A percentile compares a stretch with the other conserved stretches of the same genome.
Conservation (phyloP, 2,797 vertebrate genomes). For the Pyrrhura leucotis region DNA sequence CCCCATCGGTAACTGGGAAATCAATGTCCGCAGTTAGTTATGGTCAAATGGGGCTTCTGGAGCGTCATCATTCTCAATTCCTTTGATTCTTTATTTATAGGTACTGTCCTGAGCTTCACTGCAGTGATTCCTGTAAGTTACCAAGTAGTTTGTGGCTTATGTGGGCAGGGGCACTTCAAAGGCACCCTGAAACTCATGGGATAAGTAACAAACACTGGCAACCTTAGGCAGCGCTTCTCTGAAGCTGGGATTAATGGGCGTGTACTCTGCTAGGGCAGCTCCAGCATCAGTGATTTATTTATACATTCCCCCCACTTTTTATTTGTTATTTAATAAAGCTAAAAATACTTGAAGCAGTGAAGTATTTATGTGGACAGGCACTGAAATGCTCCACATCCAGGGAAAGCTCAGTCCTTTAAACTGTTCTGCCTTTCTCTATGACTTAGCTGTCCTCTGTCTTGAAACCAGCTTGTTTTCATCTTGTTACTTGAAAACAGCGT, state of each 20-base stretch:
- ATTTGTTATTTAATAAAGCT: background rate
- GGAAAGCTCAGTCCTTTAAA: background rate
- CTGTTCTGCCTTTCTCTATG: background rate
- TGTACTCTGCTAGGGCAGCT: background rate
- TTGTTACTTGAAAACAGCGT: background rate
- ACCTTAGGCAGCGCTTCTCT: background rate
- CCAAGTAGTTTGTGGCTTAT: background rate
- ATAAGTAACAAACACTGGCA: background rate
- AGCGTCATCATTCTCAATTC: background rate
- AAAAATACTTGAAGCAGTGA: background rate
- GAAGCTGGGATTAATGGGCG: background rate
- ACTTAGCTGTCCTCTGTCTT: background rate
- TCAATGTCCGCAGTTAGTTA: background rate
- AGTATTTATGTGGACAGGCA: background rate
- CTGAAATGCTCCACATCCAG: background rate
- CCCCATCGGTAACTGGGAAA: background rate
- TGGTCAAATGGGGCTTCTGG: rapidly evolving
- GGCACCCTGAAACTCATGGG: rapidly evolving
- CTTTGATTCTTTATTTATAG: background rate
- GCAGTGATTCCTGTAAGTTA: background rate
- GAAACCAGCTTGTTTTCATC: background rate
- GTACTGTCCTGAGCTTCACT: background rate
- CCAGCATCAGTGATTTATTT: background rate
- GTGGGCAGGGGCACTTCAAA: background rate
- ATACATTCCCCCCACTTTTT: background rate